These are phyloP conservation scores for Rhodophaea formosa DNA, from an alignment of 2,888 invertebrate species.

Conservation along the genomic window DNA sequence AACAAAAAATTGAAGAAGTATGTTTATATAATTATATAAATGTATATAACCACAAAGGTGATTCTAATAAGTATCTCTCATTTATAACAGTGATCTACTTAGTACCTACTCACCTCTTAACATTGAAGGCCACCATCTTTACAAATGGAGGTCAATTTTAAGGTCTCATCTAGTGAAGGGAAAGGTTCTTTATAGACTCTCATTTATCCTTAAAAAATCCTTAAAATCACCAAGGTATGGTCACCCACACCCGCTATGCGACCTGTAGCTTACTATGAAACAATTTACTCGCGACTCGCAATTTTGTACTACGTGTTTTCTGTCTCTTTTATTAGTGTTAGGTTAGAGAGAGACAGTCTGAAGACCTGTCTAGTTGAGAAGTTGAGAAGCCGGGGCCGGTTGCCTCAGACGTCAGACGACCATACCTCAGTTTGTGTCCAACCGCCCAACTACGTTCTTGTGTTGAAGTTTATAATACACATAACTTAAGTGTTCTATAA, in stretches of 20 bases:
- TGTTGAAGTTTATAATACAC: not conserved
- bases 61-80: no score
- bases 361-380: constrained; percentile 15
- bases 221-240: constrained; percentile 18
- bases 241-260: constrained; percentile 31
- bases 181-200: not conserved
- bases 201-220: not conserved
- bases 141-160: not conserved
- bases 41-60: no score
- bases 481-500: not conserved
- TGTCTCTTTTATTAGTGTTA: constrained; percentile 18
- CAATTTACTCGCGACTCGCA: constrained; percentile 22
- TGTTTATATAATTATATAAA: no score
- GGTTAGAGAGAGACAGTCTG: constrained; percentile 16
- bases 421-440: constrained; percentile 40
- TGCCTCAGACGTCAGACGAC: not conserved
- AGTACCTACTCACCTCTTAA: not conserved
- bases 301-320: constrained; percentile 20
- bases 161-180: constrained; percentile 1
- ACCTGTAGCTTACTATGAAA: constrained; percentile 29
- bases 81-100: no score
- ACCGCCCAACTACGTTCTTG: not conserved
- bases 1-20: no score
- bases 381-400: constrained; percentile 11
- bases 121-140: not conserved